These are phyloP conservation scores for Chrysochloris asiatica DNA, from an alignment of 2,113 vertebrate species.

Conservation along the genomic window DNA sequence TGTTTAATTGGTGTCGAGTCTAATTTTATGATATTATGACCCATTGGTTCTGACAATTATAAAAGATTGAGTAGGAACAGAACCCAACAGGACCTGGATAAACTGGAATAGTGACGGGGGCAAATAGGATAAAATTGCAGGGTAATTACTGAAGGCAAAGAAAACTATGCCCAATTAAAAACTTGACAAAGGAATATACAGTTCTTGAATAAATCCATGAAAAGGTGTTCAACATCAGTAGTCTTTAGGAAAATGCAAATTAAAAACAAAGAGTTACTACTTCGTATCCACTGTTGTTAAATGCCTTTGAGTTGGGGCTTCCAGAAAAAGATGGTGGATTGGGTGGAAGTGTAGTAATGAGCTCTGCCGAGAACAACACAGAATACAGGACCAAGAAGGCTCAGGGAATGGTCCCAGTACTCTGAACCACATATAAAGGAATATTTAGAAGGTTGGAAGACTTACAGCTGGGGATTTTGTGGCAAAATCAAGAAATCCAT, in stretches of 20 bases:
- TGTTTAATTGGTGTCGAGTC: neutral
- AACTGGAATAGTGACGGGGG: conserved; percentile 24
- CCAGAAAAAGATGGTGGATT: too few relatives aligned
- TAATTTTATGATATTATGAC: conserved; percentile 6
- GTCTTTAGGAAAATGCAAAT: neutral
- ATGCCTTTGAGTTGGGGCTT: too few relatives aligned
- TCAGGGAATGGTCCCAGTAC: too few relatives aligned
- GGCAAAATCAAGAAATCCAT: too few relatives aligned
- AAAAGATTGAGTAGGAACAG: conserved; percentile 6
- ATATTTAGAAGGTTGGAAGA: too few relatives aligned
- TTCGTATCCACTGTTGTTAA: neutral
- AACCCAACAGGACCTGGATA: neutral
- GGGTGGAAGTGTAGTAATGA: too few relatives aligned
- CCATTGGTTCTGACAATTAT: neutral
- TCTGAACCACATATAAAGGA: too few relatives aligned
- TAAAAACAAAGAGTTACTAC: neutral
- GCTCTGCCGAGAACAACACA: too few relatives aligned
- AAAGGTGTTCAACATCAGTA: neutral
- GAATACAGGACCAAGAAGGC: too few relatives aligned
- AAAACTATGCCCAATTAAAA: conserved; percentile 13
- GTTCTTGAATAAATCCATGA: neutral
- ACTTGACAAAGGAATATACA: neutral
- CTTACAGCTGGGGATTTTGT: too few relatives aligned
- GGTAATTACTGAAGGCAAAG: neutral
- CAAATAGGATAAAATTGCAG: conserved; percentile 31